Base-by-base conservation (phyloP, 2,797 vertebrate species). In the Pangasius djambal region DNA sequence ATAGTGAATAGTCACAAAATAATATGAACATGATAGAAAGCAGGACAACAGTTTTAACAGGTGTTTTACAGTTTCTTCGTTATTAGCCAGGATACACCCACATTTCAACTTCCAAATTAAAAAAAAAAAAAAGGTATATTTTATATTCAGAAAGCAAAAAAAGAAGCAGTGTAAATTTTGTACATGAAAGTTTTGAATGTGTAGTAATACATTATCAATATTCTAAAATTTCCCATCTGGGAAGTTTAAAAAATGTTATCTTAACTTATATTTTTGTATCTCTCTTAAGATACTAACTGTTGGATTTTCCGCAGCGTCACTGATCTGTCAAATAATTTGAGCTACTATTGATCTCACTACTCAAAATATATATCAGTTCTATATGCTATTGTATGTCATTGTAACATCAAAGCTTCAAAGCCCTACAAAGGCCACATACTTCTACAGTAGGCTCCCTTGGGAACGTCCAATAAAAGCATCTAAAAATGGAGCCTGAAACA, bases 401-500 rank as follows among this genome's bases (percentile, higher is more conserved):
- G 50, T 69, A 69, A 37, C 28, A 78, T 69, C 48, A 87, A 72
- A 74, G 79, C 37, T 67, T 77, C 44, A 87, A 72, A 88, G 52
- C 18, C 28, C 55, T 75, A 59, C 87, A 83, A 77, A 78, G 25
- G 59, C 15, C 10, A 20, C 88, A 88, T 92, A 40, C 75, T 88
- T 77, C 85, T 52, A 84, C 82, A 50, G 48, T n/a, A 70, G 63
- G 65, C 78, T 89, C 88, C 52, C 85, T 59, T 69, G 89, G 87
- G 88, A 87, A 83, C 12, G 25, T 82, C 88, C 83, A 90, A 7
- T 44, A 87, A 85, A 61, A 61, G 83, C 85, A 65, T 89, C 92
- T 92, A 93, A 92, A 94, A 86, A 57, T 77, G 87, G 89, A 74
- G 70, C 81, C 55, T 79, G 83, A 91, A 90, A 92, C 89, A 89